Evolutionary conservation across 2,113 vertebrate genomes (phyloP).

Genomic region (Gadus macrocephalus): DNA sequence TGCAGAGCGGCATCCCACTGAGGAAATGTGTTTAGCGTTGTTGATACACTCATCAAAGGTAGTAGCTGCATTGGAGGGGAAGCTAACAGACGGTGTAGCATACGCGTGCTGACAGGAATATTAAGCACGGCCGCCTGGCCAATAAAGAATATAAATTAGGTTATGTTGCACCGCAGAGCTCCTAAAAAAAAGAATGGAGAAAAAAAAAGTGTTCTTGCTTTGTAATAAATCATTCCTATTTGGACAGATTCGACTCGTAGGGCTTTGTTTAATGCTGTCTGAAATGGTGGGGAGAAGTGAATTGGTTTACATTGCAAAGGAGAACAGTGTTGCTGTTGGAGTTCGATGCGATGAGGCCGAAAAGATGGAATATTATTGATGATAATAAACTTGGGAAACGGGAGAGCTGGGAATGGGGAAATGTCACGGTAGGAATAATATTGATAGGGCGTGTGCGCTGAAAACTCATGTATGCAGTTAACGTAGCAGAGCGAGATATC

Average conservation of each 20-base stretch:
- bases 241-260: slow-evolving; percentile 77
- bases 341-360: slow-evolving; percentile 57
- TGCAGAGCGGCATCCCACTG: slow-evolving; percentile 32
- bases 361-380: slow-evolving; percentile 76
- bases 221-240: slow-evolving; percentile 84
- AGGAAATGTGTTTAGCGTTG: slow-evolving; percentile 74
- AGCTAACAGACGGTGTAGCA: slow-evolving; percentile 71
- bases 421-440: slow-evolving; percentile 59
- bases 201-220: slow-evolving; percentile 70
- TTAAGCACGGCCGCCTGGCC: slow-evolving; percentile 75
- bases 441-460: slow-evolving; percentile 49
- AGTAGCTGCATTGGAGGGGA: slow-evolving; percentile 65
- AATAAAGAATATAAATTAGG: slow-evolving; percentile 85
- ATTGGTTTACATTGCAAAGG: slow-evolving; percentile 77
- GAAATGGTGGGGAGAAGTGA: slow-evolving; percentile 69
- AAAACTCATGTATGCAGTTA: slow-evolving; percentile 73
- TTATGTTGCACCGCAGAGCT: slow-evolving; percentile 80
- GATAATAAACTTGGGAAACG: slow-evolving; percentile 75
- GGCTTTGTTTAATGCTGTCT: slow-evolving; percentile 83
- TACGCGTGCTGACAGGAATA: slow-evolving; percentile 77
- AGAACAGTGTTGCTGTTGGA: slow-evolving; percentile 50
- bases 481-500: slow-evolving; percentile 70
- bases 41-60: slow-evolving; percentile 73
- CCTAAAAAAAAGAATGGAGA: slow-evolving; percentile 66
- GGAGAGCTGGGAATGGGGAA: slow-evolving; percentile 49